Evolutionary conservation across 1,140 invertebrate genomes (phyloP).

Genomic region (Drosophila repletoides): DNA sequence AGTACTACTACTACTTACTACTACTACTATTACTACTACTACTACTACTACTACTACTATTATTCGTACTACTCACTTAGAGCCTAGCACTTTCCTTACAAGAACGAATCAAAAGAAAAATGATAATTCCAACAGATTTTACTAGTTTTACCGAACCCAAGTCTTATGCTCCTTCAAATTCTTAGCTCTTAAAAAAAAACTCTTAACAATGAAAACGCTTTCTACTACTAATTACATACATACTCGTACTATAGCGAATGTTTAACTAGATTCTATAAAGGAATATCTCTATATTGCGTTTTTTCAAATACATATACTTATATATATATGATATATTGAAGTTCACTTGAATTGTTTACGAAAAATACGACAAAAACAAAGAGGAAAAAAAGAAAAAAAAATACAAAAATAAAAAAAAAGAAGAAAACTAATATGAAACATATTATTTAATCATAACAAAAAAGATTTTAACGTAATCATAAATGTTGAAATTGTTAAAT

Average conservation of each 20-base stretch:
- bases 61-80: too few species aligned
- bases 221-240: conserved; percentile 45
- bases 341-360: conserved; percentile 68
- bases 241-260: conserved; percentile 62
- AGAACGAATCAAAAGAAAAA: conserved; percentile 14
- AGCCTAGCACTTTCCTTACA: background rate
- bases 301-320: conserved; percentile 64
- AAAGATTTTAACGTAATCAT: conserved; percentile 75
- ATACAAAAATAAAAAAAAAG: conserved; percentile 7
- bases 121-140: conserved; percentile 37
- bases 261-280: conserved; percentile 72
- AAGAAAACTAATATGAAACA: conserved; percentile 41
- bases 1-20: conserved; percentile 7
- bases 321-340: conserved; percentile 56
- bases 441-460: conserved; percentile 71
- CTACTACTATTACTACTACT: conserved; percentile 9
- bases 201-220: conserved; percentile 51
- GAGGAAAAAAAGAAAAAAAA: conserved; percentile 18
- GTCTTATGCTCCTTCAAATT: conserved; percentile 54
- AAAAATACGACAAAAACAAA: conserved; percentile 11
- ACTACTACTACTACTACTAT: conserved; percentile 9
- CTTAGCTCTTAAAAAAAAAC: conserved; percentile 43
- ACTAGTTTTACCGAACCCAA: conserved; percentile 50
- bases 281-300: conserved; percentile 63
- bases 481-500: conserved; percentile 76